Percentiles rank a stretch among this genome's conserved stretches.
Evolutionary conservation across 64 coral and sea anemone genomes (phyloP).

Genomic region (Stichodactyla mertensii): DNA sequence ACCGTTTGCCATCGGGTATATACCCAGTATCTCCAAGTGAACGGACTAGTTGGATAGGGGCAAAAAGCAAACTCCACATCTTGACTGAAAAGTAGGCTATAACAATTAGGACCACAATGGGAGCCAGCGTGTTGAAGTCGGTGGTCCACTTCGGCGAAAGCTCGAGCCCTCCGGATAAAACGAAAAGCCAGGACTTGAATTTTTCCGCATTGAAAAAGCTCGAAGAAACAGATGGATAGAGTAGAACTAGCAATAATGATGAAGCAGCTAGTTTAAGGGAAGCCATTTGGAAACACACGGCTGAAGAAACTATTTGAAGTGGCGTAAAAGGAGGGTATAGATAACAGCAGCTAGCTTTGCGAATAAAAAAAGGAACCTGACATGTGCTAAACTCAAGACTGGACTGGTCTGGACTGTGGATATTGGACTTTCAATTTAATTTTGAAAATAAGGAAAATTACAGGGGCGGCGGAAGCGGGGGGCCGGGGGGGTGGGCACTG

Average conservation of each 20-base stretch:
- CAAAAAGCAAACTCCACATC: conserved; percentile 55
- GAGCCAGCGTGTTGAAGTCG: neutral
- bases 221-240: neutral
- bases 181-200: neutral
- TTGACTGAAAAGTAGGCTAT: conserved; percentile 34
- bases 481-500: no score
- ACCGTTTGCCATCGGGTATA: conserved; percentile 28
- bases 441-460: no score
- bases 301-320: neutral
- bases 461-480: no score
- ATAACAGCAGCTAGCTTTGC: no score
- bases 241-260: neutral
- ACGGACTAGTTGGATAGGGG: conserved; percentile 36
- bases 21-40: conserved; percentile 69
- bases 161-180: neutral
- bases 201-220: neutral
- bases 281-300: neutral
- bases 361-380: no score
- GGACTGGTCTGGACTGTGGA: no score
- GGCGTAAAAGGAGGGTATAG: neutral
- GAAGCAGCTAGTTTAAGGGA: neutral
- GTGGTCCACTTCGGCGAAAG: neutral
- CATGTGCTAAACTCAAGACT: no score
- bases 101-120: neutral
- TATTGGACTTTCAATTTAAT: no score